Percentiles rank a stretch among this genome's conserved stretches.
phyloP scores from a whole-genome alignment of 2,113 vertebrate species.

The Pholis gunnellus region DNA sequence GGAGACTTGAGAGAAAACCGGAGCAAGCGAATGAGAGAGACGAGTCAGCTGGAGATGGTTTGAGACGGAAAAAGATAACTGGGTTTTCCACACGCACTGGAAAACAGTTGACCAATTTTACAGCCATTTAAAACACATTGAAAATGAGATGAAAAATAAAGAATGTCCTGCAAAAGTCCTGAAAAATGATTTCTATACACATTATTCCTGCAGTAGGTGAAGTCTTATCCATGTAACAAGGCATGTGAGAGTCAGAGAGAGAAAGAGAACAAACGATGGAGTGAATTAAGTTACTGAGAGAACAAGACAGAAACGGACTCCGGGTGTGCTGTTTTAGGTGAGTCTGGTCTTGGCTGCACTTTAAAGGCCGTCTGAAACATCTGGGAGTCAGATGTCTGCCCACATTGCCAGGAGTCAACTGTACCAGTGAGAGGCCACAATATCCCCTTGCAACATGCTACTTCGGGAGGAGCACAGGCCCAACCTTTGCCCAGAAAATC shows the following conservation, averaged over 20 bases:
- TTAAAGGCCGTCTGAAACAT: conserved; percentile 67
- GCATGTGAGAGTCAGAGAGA: conserved; percentile 13
- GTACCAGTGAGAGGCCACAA: conserved; percentile 39
- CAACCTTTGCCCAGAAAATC: conserved; percentile 25
- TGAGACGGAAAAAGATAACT: background rate
- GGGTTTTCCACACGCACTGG: too few relatives aligned
- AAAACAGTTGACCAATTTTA: too few relatives aligned
- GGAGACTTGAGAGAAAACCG: background rate
- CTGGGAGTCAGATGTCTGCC: conserved; percentile 79
- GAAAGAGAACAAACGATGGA: too few relatives aligned
- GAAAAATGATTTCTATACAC: background rate
- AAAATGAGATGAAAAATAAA: too few relatives aligned
- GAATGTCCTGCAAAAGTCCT: too few relatives aligned
- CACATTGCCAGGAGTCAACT: conserved; percentile 20
- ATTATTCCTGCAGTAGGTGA: conserved; percentile 2
- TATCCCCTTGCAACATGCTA: conserved; percentile 44
- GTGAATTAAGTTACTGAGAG: conserved; percentile 4
- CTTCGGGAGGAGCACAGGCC: conserved; percentile 29
- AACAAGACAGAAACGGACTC: background rate
- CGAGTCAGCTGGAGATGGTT: conserved; percentile 29
- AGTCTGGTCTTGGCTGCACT: conserved; percentile 57
- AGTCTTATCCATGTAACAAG: background rate
- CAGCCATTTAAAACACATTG: too few relatives aligned
- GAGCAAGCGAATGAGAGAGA: conserved; percentile 8
- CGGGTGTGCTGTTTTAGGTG: conserved; percentile 30